These are phyloP conservation scores for Rafetus swinhoei DNA, from an alignment of 2,113 vertebrate species.

Conservation along the genomic window DNA sequence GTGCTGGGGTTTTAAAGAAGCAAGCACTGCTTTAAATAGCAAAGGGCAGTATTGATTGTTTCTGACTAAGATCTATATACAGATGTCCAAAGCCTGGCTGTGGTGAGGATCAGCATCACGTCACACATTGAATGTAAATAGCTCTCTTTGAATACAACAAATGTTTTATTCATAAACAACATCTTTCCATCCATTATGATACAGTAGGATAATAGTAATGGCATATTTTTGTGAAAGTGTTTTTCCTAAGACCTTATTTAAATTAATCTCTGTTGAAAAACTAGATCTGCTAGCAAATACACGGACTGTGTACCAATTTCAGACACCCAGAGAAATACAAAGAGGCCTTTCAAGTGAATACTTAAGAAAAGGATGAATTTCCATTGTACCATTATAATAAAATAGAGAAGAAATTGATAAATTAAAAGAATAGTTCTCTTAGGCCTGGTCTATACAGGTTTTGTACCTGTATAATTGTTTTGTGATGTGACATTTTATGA, in stretches of 20 bases:
- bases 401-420: neutral
- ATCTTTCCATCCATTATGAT: slow-evolving; percentile 13
- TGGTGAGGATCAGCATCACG: neutral
- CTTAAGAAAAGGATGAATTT: neutral
- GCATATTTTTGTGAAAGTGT: neutral
- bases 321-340: neutral
- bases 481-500: neutral
- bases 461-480: too few species aligned
- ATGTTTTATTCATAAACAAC: slow-evolving; percentile 65
- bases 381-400: neutral
- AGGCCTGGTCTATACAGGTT: rapidly evolving
- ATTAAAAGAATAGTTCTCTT: neutral
- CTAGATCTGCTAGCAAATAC: neutral
- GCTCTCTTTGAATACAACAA: slow-evolving; percentile 31
- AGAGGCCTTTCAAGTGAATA: neutral
- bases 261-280: slow-evolving; percentile 1
- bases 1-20: neutral
- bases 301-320: neutral
- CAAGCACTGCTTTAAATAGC: slow-evolving; percentile 57
- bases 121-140: slow-evolving; percentile 48
- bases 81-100: slow-evolving; percentile 15
- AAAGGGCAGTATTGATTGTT: slow-evolving; percentile 17
- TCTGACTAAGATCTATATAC: slow-evolving; percentile 23
- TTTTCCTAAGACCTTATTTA: slow-evolving; percentile 13
- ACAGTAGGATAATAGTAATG: neutral